Conservation (phyloP, 2,797 vertebrate species). For the Carcharodon carcharias region DNA sequence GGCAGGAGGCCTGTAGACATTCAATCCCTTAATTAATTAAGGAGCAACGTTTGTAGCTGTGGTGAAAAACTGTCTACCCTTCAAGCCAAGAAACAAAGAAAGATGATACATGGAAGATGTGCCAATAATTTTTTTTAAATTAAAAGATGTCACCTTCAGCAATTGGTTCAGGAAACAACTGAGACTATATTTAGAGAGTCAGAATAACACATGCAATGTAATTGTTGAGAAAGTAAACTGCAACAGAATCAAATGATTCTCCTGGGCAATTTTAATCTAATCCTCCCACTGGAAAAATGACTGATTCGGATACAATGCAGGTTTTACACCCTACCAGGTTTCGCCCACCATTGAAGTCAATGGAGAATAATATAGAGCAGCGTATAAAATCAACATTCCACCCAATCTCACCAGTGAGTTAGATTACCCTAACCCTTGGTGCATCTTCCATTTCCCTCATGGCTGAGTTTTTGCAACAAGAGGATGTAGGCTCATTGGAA, state of each 20-base stretch:
- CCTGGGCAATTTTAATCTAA: not conserved
- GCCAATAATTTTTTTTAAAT: no score
- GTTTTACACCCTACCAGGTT: not conserved
- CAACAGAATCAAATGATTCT: not conserved
- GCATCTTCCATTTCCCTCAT: not conserved
- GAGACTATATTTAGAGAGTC: no score
- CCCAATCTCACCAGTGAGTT: not conserved
- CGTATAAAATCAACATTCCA: not conserved
- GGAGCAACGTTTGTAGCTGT: not conserved
- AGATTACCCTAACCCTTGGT: not conserved
- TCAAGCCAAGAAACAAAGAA: not conserved
- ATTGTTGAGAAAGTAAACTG: not conserved
- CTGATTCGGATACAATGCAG: not conserved
- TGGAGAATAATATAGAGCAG: not conserved
- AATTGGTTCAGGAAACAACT: no score
- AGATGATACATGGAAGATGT: no score
- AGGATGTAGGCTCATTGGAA: not conserved
- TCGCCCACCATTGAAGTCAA: not conserved
- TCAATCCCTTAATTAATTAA: not conserved
- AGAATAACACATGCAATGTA: not conserved
- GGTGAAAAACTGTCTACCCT: not conserved
- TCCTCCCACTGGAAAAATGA: not conserved
- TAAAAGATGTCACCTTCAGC: no score
- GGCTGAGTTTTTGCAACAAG: not conserved
- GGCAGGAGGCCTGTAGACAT: not conserved